phyloP scores from a whole-genome alignment of 2,888 invertebrate species.

The Acanthococcus lagerstroemiae region DNA sequence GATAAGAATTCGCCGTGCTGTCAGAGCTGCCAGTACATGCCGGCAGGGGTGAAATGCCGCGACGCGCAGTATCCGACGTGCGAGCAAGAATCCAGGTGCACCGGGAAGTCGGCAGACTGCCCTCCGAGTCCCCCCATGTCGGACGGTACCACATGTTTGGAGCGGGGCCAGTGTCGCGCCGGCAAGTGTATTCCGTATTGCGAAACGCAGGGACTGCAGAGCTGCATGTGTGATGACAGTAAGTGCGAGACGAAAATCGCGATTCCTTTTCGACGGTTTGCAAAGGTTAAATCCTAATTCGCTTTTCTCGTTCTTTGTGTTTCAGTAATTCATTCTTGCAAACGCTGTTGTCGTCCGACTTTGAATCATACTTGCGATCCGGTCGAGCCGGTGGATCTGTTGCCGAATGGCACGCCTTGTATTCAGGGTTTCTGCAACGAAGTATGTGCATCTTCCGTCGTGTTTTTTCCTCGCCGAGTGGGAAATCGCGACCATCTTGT shows the following conservation, averaged over 20 bases:
- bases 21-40: constrained; percentile 78
- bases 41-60: constrained; percentile 70
- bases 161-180: constrained; percentile 76
- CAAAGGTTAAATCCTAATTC: background rate
- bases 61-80: constrained; percentile 86
- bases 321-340: constrained; percentile 85
- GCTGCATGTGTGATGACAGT: constrained; percentile 95
- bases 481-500: background rate
- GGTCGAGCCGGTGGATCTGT: constrained; percentile 74
- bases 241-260: constrained; percentile 39
- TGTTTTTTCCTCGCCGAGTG: background rate
- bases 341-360: constrained; percentile 83
- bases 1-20: constrained; percentile 96
- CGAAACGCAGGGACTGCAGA: constrained; percentile 82
- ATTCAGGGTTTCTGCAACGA: constrained; percentile 94
- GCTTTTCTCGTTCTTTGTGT: constrained; percentile 35
- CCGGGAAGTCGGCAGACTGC: constrained; percentile 69
- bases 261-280: background rate
- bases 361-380: constrained; percentile 86
- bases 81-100: constrained; percentile 82
- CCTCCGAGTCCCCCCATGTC: constrained; percentile 77
- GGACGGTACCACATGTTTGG: constrained; percentile 79
- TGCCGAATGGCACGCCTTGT: constrained; percentile 90
- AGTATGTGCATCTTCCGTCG: constrained; percentile 46
- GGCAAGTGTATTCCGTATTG: constrained; percentile 94